Conservation (phyloP, 2,113 vertebrate species). For the Deroptyus accipitrinus region DNA sequence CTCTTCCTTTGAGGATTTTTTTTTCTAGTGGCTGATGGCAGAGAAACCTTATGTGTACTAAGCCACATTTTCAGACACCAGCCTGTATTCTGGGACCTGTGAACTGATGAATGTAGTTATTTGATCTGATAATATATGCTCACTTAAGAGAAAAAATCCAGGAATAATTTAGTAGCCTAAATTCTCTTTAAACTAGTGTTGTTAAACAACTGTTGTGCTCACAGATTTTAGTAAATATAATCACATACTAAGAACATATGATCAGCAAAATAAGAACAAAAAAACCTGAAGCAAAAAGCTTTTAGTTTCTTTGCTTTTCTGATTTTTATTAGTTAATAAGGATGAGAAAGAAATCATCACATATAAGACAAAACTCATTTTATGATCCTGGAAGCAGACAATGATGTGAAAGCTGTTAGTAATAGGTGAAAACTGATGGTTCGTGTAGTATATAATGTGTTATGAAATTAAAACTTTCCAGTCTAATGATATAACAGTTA, state of each 20-base stretch:
- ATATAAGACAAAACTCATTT: background rate
- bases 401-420: background rate
- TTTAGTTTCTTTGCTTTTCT: background rate
- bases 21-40: background rate
- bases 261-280: background rate
- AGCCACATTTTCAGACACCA: background rate
- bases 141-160: background rate
- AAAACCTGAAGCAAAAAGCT: background rate
- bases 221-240: background rate
- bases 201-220: background rate
- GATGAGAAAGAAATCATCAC: background rate
- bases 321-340: background rate
- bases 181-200: background rate
- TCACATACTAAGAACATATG: background rate
- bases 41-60: background rate
- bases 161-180: background rate
- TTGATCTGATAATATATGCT: background rate
- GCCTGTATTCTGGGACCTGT: background rate
- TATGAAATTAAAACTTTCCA: background rate
- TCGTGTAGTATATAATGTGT: rapidly evolving
- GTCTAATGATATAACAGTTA: background rate
- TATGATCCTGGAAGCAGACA: background rate
- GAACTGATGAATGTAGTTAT: background rate
- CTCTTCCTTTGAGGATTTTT: background rate
- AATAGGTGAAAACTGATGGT: background rate